Percentiles rank a stretch among this genome's conserved stretches.
Conservation (phyloP, 2,797 vertebrate genomes). For the Calcarius lapponicus region DNA sequence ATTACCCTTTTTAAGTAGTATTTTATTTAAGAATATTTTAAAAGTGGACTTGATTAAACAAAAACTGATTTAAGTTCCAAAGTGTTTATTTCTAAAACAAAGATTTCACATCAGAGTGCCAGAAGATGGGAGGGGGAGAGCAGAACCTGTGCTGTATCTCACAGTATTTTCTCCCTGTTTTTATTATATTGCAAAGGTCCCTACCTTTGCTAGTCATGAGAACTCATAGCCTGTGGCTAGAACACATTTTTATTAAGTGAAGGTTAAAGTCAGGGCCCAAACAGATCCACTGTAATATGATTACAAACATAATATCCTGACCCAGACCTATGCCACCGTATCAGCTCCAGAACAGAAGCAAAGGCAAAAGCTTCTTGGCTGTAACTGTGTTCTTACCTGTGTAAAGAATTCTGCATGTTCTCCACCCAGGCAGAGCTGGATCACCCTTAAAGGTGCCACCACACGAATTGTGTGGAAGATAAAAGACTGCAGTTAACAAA, state of each 20-base stretch:
- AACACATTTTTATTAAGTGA: slow-evolving; percentile 63
- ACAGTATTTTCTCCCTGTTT: slow-evolving; percentile 24
- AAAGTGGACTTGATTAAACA: slow-evolving; percentile 74
- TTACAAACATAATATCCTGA: slow-evolving; percentile 14
- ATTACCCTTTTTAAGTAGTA: slow-evolving; percentile 67
- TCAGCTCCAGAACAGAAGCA: not conserved
- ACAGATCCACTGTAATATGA: not conserved
- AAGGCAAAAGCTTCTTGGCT: not conserved
- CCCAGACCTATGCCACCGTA: not conserved
- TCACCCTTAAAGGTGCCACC: not conserved
- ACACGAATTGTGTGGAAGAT: not conserved
- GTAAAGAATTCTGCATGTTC: not conserved
- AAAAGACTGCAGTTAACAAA: not conserved
- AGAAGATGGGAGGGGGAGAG: not conserved
- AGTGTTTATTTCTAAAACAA: slow-evolving; percentile 40
- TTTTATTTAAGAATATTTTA: slow-evolving; percentile 77
- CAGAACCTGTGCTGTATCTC: not conserved
- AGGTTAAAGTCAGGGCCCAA: slow-evolving; percentile 35
- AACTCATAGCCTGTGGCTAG: slow-evolving; percentile 49
- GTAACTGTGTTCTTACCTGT: not conserved
- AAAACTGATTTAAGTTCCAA: slow-evolving; percentile 56
- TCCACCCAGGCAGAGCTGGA: not conserved
- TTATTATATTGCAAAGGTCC: slow-evolving; percentile 24
- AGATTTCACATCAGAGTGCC: slow-evolving; percentile 15
- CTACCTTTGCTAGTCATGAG: not conserved